Conservation (phyloP, 2,797 vertebrate species). For the Girardinus metallicus region DNA sequence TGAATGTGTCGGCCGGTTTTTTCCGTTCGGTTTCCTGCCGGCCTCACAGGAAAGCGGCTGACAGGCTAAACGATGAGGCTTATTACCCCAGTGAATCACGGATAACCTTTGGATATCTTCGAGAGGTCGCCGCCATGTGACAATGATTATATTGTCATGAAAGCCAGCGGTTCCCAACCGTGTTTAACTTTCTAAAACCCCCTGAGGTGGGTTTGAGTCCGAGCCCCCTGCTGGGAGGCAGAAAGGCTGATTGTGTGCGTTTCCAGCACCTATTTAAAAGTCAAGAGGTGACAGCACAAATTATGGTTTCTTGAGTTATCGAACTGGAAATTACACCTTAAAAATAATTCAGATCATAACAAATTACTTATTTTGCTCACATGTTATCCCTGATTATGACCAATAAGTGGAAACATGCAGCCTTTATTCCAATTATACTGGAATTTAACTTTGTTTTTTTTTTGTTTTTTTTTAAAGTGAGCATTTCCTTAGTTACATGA, state of each 20-base stretch:
- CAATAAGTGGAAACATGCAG: constrained; percentile 1
- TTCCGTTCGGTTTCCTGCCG: constrained; percentile 39
- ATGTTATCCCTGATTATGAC: constrained; percentile 41
- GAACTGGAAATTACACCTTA: constrained; percentile 47
- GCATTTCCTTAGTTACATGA: constrained; percentile 39
- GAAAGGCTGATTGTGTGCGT: constrained; percentile 56
- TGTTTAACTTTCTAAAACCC: constrained; percentile 48
- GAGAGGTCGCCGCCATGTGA: constrained; percentile 64
- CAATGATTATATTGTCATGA: constrained; percentile 71
- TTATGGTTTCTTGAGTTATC: constrained; percentile 57
- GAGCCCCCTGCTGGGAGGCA: constrained; percentile 29
- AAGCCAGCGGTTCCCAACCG: constrained; percentile 63
- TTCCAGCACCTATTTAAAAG: constrained; percentile 46
- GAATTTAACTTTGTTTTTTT: neutral
- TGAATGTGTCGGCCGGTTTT: constrained; percentile 19
- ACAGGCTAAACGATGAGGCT: constrained; percentile 75
- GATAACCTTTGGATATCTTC: constrained; percentile 69
- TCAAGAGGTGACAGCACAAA: constrained; percentile 49
- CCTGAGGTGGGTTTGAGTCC: constrained; percentile 42
- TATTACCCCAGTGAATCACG: constrained; percentile 75
- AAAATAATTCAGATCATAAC: constrained; percentile 54
- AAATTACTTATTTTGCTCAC: constrained; percentile 54
- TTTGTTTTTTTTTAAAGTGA: neutral
- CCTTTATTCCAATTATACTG: neutral
- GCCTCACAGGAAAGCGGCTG: constrained; percentile 61